A percentile compares a stretch with the other conserved stretches of the same genome.
These are phyloP conservation scores for Darevskia nairensis DNA, from an alignment of 2,797 vertebrate species.

Conservation along the genomic window DNA sequence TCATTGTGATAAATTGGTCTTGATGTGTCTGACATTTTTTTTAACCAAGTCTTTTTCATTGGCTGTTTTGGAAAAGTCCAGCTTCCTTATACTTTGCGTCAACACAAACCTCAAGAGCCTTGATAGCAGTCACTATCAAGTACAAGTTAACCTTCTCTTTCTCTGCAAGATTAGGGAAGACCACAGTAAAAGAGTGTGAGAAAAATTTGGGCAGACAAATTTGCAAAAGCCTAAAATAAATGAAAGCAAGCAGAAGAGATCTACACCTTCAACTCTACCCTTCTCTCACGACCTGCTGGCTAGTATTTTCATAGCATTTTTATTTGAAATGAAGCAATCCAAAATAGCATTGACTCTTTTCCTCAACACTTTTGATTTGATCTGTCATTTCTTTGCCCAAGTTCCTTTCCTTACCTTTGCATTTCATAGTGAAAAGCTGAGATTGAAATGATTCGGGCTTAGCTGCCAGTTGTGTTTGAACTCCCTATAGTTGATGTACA, in stretches of 20 bases:
- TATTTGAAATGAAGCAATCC: not conserved
- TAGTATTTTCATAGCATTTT: not conserved
- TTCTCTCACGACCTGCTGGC: rapidly evolving
- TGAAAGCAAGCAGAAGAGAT: not conserved
- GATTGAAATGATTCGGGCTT: rapidly evolving
- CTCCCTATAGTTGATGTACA: slow-evolving; percentile 21
- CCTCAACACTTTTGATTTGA: not conserved
- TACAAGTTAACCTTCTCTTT: slow-evolving; percentile 58
- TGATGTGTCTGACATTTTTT: slow-evolving; percentile 77
- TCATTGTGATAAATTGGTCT: slow-evolving; percentile 77
- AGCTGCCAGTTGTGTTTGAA: slow-evolving; percentile 29
- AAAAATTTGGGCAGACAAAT: slow-evolving; percentile 44
- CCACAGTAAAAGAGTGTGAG: not conserved
- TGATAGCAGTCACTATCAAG: slow-evolving; percentile 18
- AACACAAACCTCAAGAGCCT: slow-evolving; percentile 44
- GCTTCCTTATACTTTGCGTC: slow-evolving; percentile 45
- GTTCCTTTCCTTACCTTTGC: not conserved
- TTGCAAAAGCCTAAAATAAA: not conserved
- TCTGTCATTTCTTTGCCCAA: not conserved
- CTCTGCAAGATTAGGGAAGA: slow-evolving; percentile 21
- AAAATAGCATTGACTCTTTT: not conserved
- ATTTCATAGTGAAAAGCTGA: rapidly evolving
- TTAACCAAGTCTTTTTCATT: slow-evolving; percentile 71
- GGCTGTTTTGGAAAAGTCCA: slow-evolving; percentile 63
- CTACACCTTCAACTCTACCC: slow-evolving; percentile 7